A percentile compares a stretch with the other conserved stretches of the same genome.
These are phyloP conservation scores for Desmodus rotundus DNA, from an alignment of 2,113 vertebrate genomes.

Conservation along the genomic window DNA sequence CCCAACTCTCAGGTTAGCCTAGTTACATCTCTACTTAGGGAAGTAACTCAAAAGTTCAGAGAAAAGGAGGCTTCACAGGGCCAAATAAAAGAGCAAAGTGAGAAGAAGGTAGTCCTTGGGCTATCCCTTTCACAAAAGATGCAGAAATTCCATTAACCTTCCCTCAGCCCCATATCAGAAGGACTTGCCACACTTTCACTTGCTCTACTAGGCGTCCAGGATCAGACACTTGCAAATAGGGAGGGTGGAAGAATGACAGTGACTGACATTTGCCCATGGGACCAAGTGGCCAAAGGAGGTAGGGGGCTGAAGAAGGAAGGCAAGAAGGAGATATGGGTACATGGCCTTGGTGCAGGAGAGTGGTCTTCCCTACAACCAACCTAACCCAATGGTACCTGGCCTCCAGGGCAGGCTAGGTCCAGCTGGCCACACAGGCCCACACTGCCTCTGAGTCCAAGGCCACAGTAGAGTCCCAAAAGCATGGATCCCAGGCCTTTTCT, in stretches of 20 bases:
- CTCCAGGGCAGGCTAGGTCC: not conserved
- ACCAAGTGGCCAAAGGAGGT: not conserved
- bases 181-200: not conserved
- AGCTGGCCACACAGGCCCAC: not conserved
- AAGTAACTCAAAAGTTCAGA: not conserved
- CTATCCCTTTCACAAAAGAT: conserved; percentile 9
- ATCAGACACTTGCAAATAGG: not conserved
- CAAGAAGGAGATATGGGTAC: not conserved
- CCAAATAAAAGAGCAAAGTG: not conserved
- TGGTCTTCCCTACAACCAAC: not conserved
- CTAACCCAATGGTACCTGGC: not conserved
- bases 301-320: not conserved
- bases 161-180: not conserved
- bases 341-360: not conserved
- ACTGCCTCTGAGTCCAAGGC: not conserved
- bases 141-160: not conserved
- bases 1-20: not conserved
- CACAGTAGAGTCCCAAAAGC: not conserved
- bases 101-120: not conserved
- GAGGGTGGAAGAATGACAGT: not conserved
- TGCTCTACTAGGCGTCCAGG: not conserved
- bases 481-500: not conserved
- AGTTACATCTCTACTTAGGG: not conserved
- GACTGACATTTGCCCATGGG: not conserved
- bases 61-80: not conserved